Evolutionary conservation across 2,797 vertebrate species (phyloP).

Genomic region (Microcaecilia unicolor): DNA sequence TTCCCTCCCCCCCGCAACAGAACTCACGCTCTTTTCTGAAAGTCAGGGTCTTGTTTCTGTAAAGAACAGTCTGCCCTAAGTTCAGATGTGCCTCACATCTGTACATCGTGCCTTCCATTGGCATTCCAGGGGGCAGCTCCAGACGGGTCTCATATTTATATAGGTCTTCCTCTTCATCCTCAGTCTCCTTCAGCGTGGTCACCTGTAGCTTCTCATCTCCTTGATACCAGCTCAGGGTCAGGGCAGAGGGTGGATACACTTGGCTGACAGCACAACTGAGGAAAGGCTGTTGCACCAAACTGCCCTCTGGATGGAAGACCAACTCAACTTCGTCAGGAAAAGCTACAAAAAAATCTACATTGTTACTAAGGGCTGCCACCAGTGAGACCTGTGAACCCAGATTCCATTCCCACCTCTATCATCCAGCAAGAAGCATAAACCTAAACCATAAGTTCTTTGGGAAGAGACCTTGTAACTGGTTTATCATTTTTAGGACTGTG

Average conservation of each 20-base stretch:
- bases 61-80: accelerated
- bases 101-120: neutral
- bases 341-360: slow-evolving; percentile 36
- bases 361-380: too few relatives aligned
- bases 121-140: too few relatives aligned
- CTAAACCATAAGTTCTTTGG: too few relatives aligned
- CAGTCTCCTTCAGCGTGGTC: accelerated
- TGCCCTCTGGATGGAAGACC: neutral
- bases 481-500: too few relatives aligned
- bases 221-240: slow-evolving; percentile 33
- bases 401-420: too few relatives aligned
- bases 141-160: slow-evolving; percentile 10
- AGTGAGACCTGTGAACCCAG: too few relatives aligned
- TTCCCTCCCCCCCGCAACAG: too few relatives aligned
- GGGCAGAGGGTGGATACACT: accelerated
- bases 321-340: slow-evolving; percentile 37
- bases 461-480: too few relatives aligned
- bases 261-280: slow-evolving; percentile 24
- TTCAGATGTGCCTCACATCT: slow-evolving; percentile 26
- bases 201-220: slow-evolving; percentile 1
- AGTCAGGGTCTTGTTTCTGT: too few relatives aligned
- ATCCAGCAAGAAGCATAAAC: too few relatives aligned
- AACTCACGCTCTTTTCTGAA: neutral
- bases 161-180: neutral
- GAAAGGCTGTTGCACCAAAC: too few relatives aligned